Conservation (phyloP, 2,797 vertebrate genomes). For the Aselliscus stoliczkanus region DNA sequence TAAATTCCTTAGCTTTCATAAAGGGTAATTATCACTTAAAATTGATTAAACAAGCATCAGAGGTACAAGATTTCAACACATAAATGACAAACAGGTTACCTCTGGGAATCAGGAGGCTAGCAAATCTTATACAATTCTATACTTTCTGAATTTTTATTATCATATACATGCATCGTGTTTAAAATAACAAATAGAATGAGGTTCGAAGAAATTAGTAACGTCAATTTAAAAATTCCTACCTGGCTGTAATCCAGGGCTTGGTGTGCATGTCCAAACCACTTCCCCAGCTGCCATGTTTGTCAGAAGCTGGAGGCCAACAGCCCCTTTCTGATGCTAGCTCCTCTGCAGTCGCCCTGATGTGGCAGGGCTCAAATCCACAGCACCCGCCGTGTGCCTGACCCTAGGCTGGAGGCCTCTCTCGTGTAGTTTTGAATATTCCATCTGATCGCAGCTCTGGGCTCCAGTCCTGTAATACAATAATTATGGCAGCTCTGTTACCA, state of each 20-base stretch:
- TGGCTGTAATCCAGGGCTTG: slow-evolving; percentile 95
- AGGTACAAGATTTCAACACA: not conserved
- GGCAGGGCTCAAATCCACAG: slow-evolving; percentile 95
- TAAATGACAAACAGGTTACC: not conserved
- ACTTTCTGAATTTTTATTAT: not conserved
- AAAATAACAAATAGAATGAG: not conserved
- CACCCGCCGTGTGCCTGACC: slow-evolving; percentile 91
- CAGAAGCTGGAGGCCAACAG: slow-evolving; percentile 87
- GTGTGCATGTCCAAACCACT: slow-evolving; percentile 90
- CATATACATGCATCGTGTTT: not conserved
- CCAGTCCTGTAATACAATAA: slow-evolving; percentile 84
- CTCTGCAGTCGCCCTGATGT: slow-evolving; percentile 91
- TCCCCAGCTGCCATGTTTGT: slow-evolving; percentile 94
- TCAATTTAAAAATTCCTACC: slow-evolving; percentile 80
- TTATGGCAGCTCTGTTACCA: not conserved
- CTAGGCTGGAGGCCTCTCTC: slow-evolving; percentile 89
- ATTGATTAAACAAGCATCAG: not conserved
- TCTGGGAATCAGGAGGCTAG: not conserved
- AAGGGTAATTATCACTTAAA: not conserved
- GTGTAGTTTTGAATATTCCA: slow-evolving; percentile 95
- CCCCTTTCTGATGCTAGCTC: slow-evolving; percentile 90
- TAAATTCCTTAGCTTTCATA: not conserved
- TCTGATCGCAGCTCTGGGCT: slow-evolving; percentile 90
- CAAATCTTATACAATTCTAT: not conserved
- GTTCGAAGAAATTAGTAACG: not conserved